Conservation (phyloP, 2,113 vertebrate species). For the Embiotoca jacksoni region DNA sequence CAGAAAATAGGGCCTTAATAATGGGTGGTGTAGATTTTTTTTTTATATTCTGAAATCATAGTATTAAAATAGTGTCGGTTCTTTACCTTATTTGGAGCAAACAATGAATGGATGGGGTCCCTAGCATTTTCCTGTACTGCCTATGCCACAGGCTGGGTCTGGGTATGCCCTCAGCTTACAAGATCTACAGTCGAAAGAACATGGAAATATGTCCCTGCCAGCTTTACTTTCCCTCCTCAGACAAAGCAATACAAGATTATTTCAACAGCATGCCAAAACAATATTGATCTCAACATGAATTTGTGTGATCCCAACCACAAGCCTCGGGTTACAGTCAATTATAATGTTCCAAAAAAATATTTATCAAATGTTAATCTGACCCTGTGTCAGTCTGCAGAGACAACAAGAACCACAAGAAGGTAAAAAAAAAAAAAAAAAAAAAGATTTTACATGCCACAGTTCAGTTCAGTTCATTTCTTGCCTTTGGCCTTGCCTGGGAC, state of each 20-base stretch:
- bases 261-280: conserved; percentile 62
- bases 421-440: not conserved
- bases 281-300: conserved; percentile 56
- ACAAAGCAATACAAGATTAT: conserved; percentile 43
- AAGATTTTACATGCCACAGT: conserved; percentile 15
- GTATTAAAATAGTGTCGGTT: too few relatives aligned
- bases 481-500: too few relatives aligned
- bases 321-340: conserved; percentile 48
- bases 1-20: too few relatives aligned
- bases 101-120: too few relatives aligned
- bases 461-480: too few relatives aligned
- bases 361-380: conserved; percentile 17
- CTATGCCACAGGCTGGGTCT: not conserved
- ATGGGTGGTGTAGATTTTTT: too few relatives aligned
- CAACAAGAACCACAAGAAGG: conserved; percentile 20
- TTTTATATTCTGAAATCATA: too few relatives aligned
- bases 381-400: conserved; percentile 6
- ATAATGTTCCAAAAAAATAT: conserved; percentile 51
- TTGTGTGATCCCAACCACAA: conserved; percentile 51
- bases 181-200: conserved; percentile 36
- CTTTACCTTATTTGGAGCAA: too few relatives aligned
- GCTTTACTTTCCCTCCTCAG: conserved; percentile 53
- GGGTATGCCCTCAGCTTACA: conserved; percentile 31
- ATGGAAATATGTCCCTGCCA: conserved; percentile 48
- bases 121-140: conserved; percentile 26